Percentiles rank a stretch among this genome's conserved stretches.
Evolutionary conservation across 2,113 vertebrate species (phyloP).

Genomic region (Aleadryas rufinucha): DNA sequence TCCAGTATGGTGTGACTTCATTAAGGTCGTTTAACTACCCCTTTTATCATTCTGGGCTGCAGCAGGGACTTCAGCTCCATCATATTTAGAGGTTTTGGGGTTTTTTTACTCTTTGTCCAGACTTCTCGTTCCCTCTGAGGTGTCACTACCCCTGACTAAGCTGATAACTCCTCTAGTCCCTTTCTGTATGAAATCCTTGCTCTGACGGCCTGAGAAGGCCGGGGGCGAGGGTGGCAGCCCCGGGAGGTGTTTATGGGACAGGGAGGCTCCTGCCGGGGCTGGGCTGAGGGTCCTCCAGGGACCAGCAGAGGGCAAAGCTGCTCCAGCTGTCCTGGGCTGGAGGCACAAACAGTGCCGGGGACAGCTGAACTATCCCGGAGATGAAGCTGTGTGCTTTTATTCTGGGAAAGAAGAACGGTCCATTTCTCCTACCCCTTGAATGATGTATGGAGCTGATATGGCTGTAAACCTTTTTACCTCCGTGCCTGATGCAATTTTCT

Average conservation of each 20-base stretch:
- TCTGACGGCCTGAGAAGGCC: rapidly evolving
- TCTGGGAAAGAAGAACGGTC: too few relatives aligned
- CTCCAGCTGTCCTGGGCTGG: background rate
- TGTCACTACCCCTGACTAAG: background rate
- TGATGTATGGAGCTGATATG: rapidly evolving
- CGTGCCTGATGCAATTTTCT: rapidly evolving
- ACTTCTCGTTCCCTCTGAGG: background rate
- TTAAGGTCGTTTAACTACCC: background rate
- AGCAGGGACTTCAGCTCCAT: background rate
- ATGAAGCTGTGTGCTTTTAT: background rate
- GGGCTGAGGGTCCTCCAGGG: background rate
- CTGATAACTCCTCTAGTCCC: background rate
- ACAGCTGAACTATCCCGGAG: rapidly evolving
- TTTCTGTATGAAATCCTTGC: too few relatives aligned
- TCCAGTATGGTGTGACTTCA: background rate
- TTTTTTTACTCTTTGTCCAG: background rate
- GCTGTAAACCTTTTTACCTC: background rate
- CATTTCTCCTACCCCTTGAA: background rate
- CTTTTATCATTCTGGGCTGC: background rate
- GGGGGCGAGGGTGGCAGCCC: rapidly evolving
- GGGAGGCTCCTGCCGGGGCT: background rate
- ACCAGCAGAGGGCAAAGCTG: conserved; percentile 48
- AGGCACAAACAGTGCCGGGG: too few relatives aligned
- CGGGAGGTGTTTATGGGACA: rapidly evolving
- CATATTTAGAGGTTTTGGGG: rapidly evolving